Base-by-base conservation (phyloP, 2,113 vertebrate genomes). In the Spheniscus mendiculus region DNA sequence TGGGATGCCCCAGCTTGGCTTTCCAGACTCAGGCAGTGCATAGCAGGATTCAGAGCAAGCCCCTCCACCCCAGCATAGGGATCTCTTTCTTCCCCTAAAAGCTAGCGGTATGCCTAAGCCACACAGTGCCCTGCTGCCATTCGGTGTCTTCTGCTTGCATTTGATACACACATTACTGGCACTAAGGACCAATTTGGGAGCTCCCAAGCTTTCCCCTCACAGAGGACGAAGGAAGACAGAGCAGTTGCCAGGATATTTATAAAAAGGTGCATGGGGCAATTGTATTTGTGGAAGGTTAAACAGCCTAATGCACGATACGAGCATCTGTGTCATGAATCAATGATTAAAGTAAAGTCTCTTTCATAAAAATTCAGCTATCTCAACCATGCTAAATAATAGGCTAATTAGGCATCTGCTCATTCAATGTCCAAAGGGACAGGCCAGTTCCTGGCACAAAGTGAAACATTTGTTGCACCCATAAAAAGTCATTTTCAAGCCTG, bases 341-440 rank as follows among this genome's bases (percentile, higher is more conserved):
- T 94, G 94, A 98, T 97, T 97, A 96, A 94, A 95, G 87, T 70
- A 89, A 97, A 96, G 84, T 95, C 87, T 83, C 79, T 98, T 98
- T 95, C 96, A 98, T 98, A 97, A 98, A 86, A 97, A 98, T 97
- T 98, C 97, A 96, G 91, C 77, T 45, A 89, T 97, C 81, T 97
- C 95, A 93, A 97, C 89, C 87, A 95, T 10, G 10, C 96, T 94
- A 98, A 98, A 98, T 98, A 98, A 98, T 97, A 49, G 97, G 85
- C 96, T 97, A 98, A 98, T 98, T 98, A 98, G 97, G 97, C 97
- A 98, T 98, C 98, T 98, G 98, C 95, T 98, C 95, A 87, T 97
- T 97, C 95, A 84, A 55, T 72, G 94, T 98, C 97, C 95, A 96
- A 91, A 93, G 96, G 98, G 94, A 98, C 97, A 90, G 81, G 91